These are phyloP conservation scores for Odontamblyopus lacepedii DNA, from an alignment of 2,797 vertebrate species.

Conservation along the genomic window DNA sequence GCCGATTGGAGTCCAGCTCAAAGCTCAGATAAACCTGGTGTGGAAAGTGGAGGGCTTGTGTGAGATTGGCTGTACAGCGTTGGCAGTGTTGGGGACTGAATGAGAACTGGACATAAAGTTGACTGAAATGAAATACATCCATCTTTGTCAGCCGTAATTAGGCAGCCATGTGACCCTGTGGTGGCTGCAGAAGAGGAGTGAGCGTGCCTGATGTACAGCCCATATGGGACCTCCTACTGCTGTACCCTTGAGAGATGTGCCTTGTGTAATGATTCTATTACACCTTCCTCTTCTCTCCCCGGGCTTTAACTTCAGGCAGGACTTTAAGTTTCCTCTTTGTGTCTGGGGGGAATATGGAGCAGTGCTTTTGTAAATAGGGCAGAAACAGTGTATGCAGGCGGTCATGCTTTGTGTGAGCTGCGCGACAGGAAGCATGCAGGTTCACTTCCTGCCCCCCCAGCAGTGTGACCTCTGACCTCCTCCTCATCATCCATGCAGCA, in stretches of 20 bases:
- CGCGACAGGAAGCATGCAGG: constrained; percentile 60
- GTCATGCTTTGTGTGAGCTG: constrained; percentile 24
- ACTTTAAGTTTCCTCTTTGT: constrained; percentile 43
- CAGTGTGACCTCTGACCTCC: constrained; percentile 72
- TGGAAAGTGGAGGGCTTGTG: constrained; percentile 30
- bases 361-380: constrained; percentile 51
- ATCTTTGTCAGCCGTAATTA: constrained; percentile 71
- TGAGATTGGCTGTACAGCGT: constrained; percentile 32
- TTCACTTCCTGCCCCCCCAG: constrained; percentile 68
- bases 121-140: constrained; percentile 70
- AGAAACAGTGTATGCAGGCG: constrained; percentile 11
- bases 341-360: constrained; percentile 40
- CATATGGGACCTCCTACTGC: constrained; percentile 70
- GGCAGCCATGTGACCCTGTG: constrained; percentile 56
- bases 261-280: constrained; percentile 68
- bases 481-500: constrained; percentile 75
- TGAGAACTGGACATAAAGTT: constrained; percentile 59
- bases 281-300: constrained; percentile 48
- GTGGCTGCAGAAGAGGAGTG: constrained; percentile 53
- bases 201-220: constrained; percentile 57
- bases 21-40: constrained; percentile 33
- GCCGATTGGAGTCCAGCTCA: constrained; percentile 16
- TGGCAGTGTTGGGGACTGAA: constrained; percentile 36
- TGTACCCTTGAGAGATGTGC: constrained; percentile 71
- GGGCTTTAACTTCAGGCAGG: constrained; percentile 62